A percentile compares a stretch with the other conserved stretches of the same genome.
Conservation (phyloP, 2,113 vertebrate genomes). For the Montifringilla adamsi region DNA sequence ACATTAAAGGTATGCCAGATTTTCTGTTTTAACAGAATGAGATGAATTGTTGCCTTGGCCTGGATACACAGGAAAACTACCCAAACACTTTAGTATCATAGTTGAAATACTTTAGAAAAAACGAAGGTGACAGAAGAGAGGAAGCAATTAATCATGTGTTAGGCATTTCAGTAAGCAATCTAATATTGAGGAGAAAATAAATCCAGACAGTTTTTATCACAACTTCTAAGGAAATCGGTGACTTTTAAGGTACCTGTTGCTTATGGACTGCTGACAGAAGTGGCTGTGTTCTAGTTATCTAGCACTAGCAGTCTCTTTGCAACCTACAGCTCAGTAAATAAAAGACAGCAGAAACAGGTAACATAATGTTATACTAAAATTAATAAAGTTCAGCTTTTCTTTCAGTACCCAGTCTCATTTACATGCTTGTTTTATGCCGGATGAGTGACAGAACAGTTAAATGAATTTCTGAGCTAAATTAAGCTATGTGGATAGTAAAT, state of each 20-base stretch:
- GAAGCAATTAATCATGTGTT: not conserved
- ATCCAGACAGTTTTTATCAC: not conserved
- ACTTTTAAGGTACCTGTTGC: not conserved
- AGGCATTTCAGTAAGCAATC: not conserved
- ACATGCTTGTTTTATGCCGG: not conserved
- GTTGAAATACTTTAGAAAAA: not conserved
- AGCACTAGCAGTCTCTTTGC: not conserved
- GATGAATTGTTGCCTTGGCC: not conserved
- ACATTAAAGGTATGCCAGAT: not conserved
- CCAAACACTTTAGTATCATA: not conserved
- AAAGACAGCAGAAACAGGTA: not conserved
- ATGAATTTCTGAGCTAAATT: not conserved
- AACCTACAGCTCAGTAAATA: not conserved
- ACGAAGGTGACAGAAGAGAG: not conserved
- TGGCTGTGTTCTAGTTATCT: not conserved
- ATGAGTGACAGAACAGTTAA: not conserved
- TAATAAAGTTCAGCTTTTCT: not conserved
- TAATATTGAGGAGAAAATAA: not conserved
- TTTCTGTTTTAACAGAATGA: not conserved
- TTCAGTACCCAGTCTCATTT: not conserved
- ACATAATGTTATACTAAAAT: not conserved
- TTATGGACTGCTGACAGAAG: not conserved
- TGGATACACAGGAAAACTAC: not conserved
- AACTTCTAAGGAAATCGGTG: not conserved
- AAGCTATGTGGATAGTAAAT: not conserved